Percentiles rank a stretch among this genome's conserved stretches.
phyloP scores from a whole-genome alignment of 2,797 vertebrate species.

The Scarus forsteni region DNA sequence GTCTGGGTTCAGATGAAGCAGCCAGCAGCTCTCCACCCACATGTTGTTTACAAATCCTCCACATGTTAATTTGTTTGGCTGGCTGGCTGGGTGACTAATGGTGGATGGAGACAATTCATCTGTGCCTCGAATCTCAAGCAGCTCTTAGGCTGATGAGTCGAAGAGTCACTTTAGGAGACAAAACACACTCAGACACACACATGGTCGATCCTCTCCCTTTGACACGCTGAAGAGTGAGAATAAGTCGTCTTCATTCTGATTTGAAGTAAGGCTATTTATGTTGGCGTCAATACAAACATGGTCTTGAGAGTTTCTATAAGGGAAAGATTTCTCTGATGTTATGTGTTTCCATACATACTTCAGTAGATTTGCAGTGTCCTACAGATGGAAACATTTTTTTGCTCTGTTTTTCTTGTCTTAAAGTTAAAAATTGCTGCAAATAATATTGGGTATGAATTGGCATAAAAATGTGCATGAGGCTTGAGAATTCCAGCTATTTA shows the following conservation, averaged over 20 bases:
- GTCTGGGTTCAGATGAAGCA: constrained; percentile 25
- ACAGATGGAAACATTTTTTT: too few relatives aligned
- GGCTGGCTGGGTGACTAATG: constrained; percentile 34
- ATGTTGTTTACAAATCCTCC: constrained; percentile 48
- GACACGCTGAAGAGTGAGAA: background rate
- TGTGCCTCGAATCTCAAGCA: constrained; percentile 57
- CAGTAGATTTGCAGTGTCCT: too few relatives aligned
- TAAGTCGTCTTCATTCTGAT: constrained; percentile 1
- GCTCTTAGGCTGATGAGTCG: constrained; percentile 35
- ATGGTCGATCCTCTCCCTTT: constrained; percentile 4
- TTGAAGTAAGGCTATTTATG: background rate
- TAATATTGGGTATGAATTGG: too few relatives aligned
- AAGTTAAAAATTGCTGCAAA: too few relatives aligned
- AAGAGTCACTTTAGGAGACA: constrained; percentile 19
- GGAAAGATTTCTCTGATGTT: too few relatives aligned
- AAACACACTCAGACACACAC: background rate
- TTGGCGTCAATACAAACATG: too few relatives aligned
- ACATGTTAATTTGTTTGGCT: constrained; percentile 50
- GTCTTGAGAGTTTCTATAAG: too few relatives aligned
- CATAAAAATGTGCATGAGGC: too few relatives aligned
- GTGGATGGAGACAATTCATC: constrained; percentile 27
- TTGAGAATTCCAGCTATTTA: too few relatives aligned
- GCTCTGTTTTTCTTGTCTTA: too few relatives aligned
- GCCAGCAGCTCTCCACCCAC: constrained; percentile 39
- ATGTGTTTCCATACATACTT: too few relatives aligned